Base-by-base conservation (phyloP, 2,888 invertebrate genomes). In the Pyrocoelia pectoralis region DNA sequence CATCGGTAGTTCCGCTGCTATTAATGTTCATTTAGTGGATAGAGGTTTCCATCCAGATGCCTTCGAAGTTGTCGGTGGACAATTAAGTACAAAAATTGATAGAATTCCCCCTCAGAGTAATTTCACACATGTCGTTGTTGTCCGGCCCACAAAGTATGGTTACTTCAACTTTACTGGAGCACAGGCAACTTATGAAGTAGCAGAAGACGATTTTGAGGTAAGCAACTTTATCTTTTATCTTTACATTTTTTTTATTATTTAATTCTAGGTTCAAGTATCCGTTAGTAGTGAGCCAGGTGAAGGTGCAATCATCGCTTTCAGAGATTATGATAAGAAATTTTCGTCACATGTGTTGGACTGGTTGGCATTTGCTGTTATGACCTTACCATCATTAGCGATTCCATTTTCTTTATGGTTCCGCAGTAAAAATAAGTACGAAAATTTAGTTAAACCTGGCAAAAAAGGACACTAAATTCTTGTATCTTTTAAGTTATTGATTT, bases 141-240 rank as follows among this genome's bases (percentile, higher is more conserved):
- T 98, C 9, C 85, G 93, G 67, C 98, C 98, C 2, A 90, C 90
- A 74, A 90, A 90, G 76, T 94, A 87, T 77, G 98, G 98, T 24
- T 94, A 95, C 80, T 98, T 96, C 85, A 99, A 99, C 82, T 98
- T 99, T 81, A 94, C 97, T 1, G 91, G 97, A 54, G 98, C 98
- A 66, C 94, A 96, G 82, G 87, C 97, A 58, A 89, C 90, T 46
- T 99, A 99, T 83, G 90, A 89, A 74, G 86, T 91, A 48, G 88
- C 90, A 66, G 97, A 97, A 83, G 95, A 95, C 76, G 86, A 90
- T 33, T 84, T 88, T 73, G 87, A 89, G 81, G 90, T 90, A 79
- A 84, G 81, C 72, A 12, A 17, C 4, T 4, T 14, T 40, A 48
- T 6, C 2, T 19, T 24, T 51, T 1, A 50, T 24, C 28, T 4